phyloP scores from a whole-genome alignment of 2,888 invertebrate species.

The Trissolcus brochymenae region DNA sequence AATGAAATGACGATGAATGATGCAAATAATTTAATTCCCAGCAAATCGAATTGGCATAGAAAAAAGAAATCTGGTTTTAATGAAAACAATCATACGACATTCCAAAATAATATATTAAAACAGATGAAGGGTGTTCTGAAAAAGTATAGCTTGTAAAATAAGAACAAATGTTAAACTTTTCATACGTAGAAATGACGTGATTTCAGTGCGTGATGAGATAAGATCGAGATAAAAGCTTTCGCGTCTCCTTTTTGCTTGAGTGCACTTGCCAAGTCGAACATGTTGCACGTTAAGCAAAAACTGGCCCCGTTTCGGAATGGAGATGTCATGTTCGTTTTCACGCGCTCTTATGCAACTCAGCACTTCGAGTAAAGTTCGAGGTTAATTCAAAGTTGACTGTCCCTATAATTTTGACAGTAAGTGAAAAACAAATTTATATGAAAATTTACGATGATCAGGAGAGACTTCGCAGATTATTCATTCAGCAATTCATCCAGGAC shows the following conservation, averaged over 20 bases:
- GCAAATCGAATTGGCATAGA: neutral
- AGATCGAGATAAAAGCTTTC: slow-evolving; percentile 18
- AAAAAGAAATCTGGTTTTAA: neutral
- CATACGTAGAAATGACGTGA: neutral
- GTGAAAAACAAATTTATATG: no score
- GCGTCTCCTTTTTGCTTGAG: slow-evolving; percentile 5
- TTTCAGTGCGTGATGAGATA: neutral
- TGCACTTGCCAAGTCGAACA: slow-evolving; percentile 14
- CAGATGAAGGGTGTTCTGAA: neutral
- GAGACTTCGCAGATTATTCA: no score
- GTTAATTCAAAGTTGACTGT: no score
- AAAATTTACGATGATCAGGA: no score
- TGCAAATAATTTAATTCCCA: no score
- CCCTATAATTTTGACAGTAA: no score
- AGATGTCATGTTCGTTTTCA: neutral
- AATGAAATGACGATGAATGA: no score
- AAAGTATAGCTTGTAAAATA: neutral
- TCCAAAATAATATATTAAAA: neutral
- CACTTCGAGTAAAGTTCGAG: no score
- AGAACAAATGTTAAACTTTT: neutral
- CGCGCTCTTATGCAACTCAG: no score
- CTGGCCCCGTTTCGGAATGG: slow-evolving; percentile 6
- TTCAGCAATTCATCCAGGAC: no score
- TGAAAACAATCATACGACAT: neutral
- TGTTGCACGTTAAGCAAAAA: slow-evolving; percentile 12